Conservation (phyloP, 2,888 invertebrate species). For the Yponomeuta malinellus region DNA sequence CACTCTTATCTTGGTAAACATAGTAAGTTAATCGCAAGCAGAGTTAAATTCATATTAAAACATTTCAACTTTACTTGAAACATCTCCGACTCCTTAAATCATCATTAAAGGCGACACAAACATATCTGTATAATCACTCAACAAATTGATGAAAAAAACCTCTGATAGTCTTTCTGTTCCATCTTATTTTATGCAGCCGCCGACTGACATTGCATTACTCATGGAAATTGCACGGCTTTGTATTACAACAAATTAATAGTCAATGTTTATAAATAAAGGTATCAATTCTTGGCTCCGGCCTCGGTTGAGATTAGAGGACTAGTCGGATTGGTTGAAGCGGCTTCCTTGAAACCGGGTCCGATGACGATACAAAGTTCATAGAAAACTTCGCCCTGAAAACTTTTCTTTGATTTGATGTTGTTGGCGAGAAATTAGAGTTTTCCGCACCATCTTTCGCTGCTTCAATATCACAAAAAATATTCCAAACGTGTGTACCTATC, state of each 20-base stretch:
- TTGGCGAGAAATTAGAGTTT: background rate
- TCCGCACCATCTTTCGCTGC: background rate
- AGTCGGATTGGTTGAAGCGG: background rate
- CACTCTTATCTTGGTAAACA: too few species aligned
- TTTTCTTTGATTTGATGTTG: background rate
- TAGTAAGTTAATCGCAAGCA: too few species aligned
- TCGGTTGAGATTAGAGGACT: constrained; percentile 22
- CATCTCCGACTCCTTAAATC: too few species aligned
- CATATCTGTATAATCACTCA: too few species aligned
- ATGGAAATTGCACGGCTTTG: constrained; percentile 49
- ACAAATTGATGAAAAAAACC: too few species aligned
- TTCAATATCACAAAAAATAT: too few species aligned
- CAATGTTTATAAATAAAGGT: constrained; percentile 44
- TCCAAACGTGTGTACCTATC: too few species aligned
- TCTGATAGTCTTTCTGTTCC: background rate
- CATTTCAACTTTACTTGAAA: too few species aligned
- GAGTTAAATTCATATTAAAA: too few species aligned
- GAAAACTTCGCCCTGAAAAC: background rate
- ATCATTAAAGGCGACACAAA: too few species aligned
- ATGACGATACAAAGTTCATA: background rate
- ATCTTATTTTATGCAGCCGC: constrained; percentile 29
- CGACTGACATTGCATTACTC: constrained; percentile 60
- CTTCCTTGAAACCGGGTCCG: background rate
- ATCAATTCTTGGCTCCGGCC: constrained; percentile 31
- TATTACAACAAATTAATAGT: constrained; percentile 49